Base-by-base conservation (phyloP, 2,797 vertebrate genomes). In the Sebastes taczanowskii region DNA sequence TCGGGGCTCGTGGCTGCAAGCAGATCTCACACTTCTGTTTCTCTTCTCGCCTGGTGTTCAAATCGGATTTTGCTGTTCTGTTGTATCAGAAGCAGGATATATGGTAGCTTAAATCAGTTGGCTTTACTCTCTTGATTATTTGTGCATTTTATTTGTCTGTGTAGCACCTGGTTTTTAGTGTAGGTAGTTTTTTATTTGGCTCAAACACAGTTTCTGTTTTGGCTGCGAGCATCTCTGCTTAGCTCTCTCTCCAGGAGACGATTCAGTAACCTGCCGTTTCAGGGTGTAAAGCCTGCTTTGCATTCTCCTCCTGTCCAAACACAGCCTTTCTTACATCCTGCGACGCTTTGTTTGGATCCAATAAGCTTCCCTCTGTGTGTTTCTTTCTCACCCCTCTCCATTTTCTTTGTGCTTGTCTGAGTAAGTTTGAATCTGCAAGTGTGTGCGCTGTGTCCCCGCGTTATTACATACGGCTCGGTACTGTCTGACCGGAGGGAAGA, bases 221-320 rank as follows among this genome's bases (percentile, higher is more conserved):
- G 61, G 66, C 81, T 87, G 53, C 23, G 10, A 80, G 38, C 22
- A 5, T 29, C 81, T 68, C 70, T 49, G 30, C 84, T 85, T 70
- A 69, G 61, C 68, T 81, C 71, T 72, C 30, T 73, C 70, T 82
- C 46, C 65, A 70, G 73, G 79, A 86, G 63, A 81, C 82, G 55
- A 90, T 71, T 86, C 87, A 38, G 66, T 81, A 82, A 79, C 77
- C 73, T 69, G 60, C 35, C 0, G 71, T 80, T 79, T 80, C 67
- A 75, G 77, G 60, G 55, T 77, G 69, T 83, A 77, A 78, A 86
- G 71, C 71, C 81, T 86, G 64, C 78, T 90, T 90, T 85, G 65
- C 61, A 81, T 86, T 88, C 84, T 67, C 55, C 55, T 58, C 74
- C 42, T 83, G 72, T 80, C 73, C 80, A 71, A 85, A 75, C 77